These are phyloP conservation scores for Caenorhabditis doughertyi DNA, from an alignment of 2,888 invertebrate genomes.

Conservation along the genomic window DNA sequence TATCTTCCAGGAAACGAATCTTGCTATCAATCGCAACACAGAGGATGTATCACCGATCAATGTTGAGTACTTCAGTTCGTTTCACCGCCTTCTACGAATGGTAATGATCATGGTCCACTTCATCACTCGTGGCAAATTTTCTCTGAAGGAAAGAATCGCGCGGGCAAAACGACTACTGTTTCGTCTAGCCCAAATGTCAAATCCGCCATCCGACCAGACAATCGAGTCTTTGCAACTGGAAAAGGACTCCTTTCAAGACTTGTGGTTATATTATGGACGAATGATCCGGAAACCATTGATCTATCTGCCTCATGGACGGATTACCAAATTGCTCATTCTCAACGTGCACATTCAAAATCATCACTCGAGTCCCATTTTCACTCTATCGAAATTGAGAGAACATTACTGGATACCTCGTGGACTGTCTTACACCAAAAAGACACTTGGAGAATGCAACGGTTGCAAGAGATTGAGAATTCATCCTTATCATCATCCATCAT, in stretches of 20 bases:
- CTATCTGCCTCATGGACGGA: conserved; percentile 18
- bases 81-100: conserved; percentile 17
- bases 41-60: neutral
- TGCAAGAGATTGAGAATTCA: conserved; percentile 74
- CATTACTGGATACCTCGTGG: conserved; percentile 81
- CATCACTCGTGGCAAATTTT: neutral
- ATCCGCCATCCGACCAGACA: conserved; percentile 17
- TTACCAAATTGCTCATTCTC: neutral
- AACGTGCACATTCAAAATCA: neutral
- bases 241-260: neutral
- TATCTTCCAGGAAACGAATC: too few species aligned
- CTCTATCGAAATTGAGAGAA: conserved; percentile 62
- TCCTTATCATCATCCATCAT: conserved; percentile 74
- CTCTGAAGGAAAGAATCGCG: neutral
- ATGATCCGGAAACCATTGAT: neutral
- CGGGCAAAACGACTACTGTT: neutral
- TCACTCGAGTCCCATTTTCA: conserved; percentile 30
- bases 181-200: conserved; percentile 11
- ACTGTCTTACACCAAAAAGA: conserved; percentile 68
- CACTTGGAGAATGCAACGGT: conserved; percentile 74
- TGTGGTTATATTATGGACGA: conserved; percentile 16
- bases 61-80: conserved; percentile 6
- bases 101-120: conserved; percentile 6
- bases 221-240: conserved; percentile 3
- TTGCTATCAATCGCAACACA: neutral